Conservation (phyloP, 2,888 invertebrate genomes). For the Oscheius sp. region DNA sequence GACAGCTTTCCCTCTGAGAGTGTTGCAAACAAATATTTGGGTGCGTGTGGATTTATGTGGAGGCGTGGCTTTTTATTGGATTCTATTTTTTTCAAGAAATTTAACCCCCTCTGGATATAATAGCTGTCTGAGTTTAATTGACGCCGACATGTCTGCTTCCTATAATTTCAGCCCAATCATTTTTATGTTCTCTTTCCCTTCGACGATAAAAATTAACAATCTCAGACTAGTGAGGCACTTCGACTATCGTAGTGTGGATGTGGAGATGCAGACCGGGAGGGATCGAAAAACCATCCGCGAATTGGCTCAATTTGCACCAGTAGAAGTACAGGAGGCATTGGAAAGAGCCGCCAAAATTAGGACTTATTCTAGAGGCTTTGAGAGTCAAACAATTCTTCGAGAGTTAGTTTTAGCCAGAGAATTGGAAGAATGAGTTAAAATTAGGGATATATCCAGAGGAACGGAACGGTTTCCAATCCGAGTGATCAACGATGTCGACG, state of each 20-base stretch:
- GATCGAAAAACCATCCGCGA: not conserved
- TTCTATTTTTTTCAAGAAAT: too few species aligned
- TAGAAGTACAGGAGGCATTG: not conserved
- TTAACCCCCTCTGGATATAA: too few species aligned
- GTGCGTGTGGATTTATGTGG: too few species aligned
- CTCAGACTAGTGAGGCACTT: slow-evolving; percentile 21
- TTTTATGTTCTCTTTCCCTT: too few species aligned
- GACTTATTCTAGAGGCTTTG: not conserved
- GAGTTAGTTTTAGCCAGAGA: slow-evolving; percentile 12
- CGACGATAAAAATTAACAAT: too few species aligned
- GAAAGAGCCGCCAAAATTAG: not conserved
- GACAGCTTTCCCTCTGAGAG: too few species aligned
- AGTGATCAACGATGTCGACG: slow-evolving; percentile 38
- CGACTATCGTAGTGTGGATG: slow-evolving; percentile 20
- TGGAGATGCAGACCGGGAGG: not conserved
- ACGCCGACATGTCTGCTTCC: too few species aligned
- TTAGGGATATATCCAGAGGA: slow-evolving; percentile 50
- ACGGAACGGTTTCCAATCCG: slow-evolving; percentile 48
- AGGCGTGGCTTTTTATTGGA: too few species aligned
- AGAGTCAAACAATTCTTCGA: not conserved
- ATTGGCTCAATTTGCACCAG: not conserved
- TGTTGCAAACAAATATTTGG: too few species aligned
- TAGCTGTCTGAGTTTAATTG: too few species aligned
- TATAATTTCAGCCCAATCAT: too few species aligned
- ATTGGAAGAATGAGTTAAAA: not conserved